Conservation (phyloP, 1,140 invertebrate species). For the Archegozetes longisetosus region DNA sequence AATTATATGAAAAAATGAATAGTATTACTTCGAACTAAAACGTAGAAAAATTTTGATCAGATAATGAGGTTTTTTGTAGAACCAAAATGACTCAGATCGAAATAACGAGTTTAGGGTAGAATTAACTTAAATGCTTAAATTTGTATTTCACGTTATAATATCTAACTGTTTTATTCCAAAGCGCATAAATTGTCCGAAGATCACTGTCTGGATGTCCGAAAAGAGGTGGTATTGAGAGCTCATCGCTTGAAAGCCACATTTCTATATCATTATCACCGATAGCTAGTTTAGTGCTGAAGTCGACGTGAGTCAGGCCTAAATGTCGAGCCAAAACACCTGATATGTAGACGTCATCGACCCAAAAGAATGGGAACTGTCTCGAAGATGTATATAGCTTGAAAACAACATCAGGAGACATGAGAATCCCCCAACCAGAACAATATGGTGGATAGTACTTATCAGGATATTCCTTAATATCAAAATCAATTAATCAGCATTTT, state of each 20-base stretch:
- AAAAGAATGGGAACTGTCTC: slow-evolving; percentile 42
- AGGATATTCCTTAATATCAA: slow-evolving; percentile 27
- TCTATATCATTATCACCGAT: slow-evolving; percentile 13
- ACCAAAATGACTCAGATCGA: too few species aligned
- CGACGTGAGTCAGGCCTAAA: slow-evolving; percentile 38
- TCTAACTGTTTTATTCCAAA: slow-evolving; percentile 24
- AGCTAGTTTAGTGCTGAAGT: slow-evolving; percentile 31
- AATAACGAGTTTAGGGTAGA: too few species aligned
- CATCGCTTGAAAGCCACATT: slow-evolving; percentile 17
- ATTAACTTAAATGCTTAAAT: too few species aligned
- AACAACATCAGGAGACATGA: slow-evolving; percentile 29
- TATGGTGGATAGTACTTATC: slow-evolving; percentile 30
- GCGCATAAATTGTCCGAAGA: slow-evolving; percentile 15
- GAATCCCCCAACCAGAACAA: slow-evolving; percentile 31
- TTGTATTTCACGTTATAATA: slow-evolving; percentile 19
- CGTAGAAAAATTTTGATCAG: too few species aligned
- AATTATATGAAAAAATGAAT: too few species aligned
- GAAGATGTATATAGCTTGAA: slow-evolving; percentile 24
- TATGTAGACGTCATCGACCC: slow-evolving; percentile 68
- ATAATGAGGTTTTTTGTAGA: too few species aligned
- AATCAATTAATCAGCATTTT: too few species aligned
- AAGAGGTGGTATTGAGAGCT: slow-evolving; percentile 18
- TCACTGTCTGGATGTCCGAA: slow-evolving; percentile 22
- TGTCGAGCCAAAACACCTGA: slow-evolving; percentile 51
- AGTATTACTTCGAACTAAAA: too few species aligned